Evolutionary conservation across 2,113 vertebrate species (phyloP).

Genomic region (Proterorhinus semilunaris): DNA sequence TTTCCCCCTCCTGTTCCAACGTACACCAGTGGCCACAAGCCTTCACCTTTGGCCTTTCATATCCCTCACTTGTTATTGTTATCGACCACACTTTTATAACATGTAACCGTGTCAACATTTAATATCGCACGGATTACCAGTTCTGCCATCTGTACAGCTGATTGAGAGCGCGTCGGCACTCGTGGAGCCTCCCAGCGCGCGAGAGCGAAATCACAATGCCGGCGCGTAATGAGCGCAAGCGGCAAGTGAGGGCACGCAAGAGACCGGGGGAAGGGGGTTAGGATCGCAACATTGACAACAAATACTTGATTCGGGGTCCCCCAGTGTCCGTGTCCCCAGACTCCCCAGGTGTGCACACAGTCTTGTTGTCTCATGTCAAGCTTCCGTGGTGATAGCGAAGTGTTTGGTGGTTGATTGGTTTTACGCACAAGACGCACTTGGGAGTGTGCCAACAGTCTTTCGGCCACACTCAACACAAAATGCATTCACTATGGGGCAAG

Average conservation of each 20-base stretch:
- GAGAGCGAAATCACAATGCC: constrained; percentile 40
- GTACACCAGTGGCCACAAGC: background rate
- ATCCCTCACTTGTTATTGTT: constrained; percentile 38
- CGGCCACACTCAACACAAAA: background rate
- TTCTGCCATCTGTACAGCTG: constrained; percentile 24
- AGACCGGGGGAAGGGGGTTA: constrained; percentile 20
- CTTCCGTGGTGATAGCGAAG: background rate
- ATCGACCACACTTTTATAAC: constrained; percentile 34
- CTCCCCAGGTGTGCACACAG: constrained; percentile 15
- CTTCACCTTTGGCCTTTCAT: constrained; percentile 32
- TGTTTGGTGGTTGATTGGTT: constrained; percentile 16
- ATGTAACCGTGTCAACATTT: constrained; percentile 64
- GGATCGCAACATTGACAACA: constrained; percentile 59
- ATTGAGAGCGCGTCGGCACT: constrained; percentile 13
- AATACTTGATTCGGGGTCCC: constrained; percentile 60
- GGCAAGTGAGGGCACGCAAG: constrained; percentile 8
- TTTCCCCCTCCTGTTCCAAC: background rate
- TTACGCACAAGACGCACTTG: constrained; percentile 13
- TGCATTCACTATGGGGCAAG: constrained; percentile 9
- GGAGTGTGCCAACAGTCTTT: background rate
- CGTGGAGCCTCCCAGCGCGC: constrained; percentile 31
- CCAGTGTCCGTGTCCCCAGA: constrained; percentile 16
- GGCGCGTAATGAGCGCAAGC: constrained; percentile 44
- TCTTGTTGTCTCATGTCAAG: background rate
- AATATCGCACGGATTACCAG: constrained; percentile 57